Conservation (phyloP, 2,888 invertebrate genomes). For the Trachelus troglodyta region DNA sequence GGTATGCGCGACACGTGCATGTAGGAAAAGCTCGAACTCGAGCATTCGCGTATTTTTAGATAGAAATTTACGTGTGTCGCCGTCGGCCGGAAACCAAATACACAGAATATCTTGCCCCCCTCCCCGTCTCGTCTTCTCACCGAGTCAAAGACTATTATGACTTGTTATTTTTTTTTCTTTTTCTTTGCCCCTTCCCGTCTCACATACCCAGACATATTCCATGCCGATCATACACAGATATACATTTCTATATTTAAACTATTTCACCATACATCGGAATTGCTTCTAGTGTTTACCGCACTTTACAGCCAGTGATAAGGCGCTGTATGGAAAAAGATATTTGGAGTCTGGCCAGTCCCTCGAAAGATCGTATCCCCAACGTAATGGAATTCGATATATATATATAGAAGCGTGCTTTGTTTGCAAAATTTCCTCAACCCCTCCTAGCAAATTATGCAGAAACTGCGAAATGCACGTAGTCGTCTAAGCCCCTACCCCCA, state of each 20-base stretch:
- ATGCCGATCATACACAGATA: background rate
- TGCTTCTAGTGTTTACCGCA: background rate
- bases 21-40: conserved; percentile 18
- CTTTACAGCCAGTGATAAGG: conserved; percentile 38
- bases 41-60: conserved; percentile 23
- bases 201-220: background rate
- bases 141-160: background rate
- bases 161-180: background rate
- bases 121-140: background rate
- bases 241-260: background rate
- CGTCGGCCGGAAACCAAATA: conserved; percentile 26
- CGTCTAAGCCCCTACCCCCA: background rate
- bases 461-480: background rate
- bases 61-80: conserved; percentile 17
- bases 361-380: background rate
- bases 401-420: background rate
- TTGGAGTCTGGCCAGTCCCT: conserved; percentile 51
- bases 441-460: background rate
- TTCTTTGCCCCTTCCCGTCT: background rate
- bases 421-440: background rate
- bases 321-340: conserved; percentile 57
- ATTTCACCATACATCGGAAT: background rate
- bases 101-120: conserved; percentile 25
- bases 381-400: background rate
- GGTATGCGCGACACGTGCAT: conserved; percentile 11